Conservation (phyloP, 2,113 vertebrate species). For the Suricata suricatta region DNA sequence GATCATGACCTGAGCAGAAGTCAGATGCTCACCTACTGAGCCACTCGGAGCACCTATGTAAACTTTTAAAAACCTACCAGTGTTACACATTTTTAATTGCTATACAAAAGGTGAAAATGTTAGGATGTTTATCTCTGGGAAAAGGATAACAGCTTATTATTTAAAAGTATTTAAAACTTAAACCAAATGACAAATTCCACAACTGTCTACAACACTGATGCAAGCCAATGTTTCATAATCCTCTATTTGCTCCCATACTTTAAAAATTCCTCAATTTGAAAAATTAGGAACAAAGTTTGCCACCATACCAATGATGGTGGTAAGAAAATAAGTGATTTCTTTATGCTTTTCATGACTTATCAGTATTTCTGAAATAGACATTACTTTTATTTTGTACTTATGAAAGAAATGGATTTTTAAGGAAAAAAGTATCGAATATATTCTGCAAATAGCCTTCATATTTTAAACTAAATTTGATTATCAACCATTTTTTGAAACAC, state of each 20-base stretch:
- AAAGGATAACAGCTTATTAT: background rate
- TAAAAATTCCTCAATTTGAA: background rate
- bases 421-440: background rate
- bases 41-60: too few relatives aligned
- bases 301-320: background rate
- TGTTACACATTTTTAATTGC: background rate
- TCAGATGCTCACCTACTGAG: too few relatives aligned
- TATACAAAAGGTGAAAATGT: background rate
- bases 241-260: background rate
- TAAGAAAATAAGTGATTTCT: background rate
- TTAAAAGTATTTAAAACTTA: constrained; percentile 32
- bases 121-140: background rate
- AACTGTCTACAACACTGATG: background rate
- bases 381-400: constrained; percentile 9
- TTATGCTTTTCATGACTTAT: background rate
- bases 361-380: background rate
- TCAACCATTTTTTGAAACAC: background rate
- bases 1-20: too few relatives aligned
- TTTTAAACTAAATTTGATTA: constrained; percentile 28
- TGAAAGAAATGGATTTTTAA: background rate
- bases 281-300: background rate
- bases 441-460: background rate
- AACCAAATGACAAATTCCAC: background rate
- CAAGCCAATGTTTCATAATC: background rate
- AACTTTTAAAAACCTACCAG: background rate